Evolutionary conservation across 2,113 vertebrate species (phyloP).

Genomic region (Alethe diademata): DNA sequence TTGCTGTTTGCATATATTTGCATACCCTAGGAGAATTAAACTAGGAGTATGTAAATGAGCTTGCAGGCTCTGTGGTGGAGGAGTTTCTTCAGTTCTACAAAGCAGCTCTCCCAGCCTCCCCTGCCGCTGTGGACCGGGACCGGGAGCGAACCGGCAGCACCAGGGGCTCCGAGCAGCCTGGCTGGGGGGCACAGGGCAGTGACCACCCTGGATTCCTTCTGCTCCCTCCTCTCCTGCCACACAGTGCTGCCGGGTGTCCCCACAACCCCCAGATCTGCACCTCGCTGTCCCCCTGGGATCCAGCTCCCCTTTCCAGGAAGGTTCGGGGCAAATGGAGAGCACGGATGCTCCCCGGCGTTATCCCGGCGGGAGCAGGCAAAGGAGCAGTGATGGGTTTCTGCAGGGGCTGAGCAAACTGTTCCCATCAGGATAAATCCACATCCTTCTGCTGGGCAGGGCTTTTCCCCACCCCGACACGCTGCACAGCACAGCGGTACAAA

Average conservation of each 20-base stretch:
- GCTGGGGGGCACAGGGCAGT: background rate
- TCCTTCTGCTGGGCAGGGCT: background rate
- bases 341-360: fast-evolving
- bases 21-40: conserved; percentile 99
- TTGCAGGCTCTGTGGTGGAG: conserved; percentile 72
- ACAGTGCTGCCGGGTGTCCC: background rate
- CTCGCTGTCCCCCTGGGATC: background rate
- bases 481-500: background rate
- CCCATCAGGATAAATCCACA: background rate
- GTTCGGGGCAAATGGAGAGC: background rate
- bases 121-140: background rate
- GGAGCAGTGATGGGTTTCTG: background rate
- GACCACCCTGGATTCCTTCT: background rate
- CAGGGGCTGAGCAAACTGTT: background rate
- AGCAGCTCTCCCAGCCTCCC: conserved; percentile 41
- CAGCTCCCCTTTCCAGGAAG: background rate
- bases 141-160: background rate
- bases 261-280: background rate
- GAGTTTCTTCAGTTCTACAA: conserved; percentile 58
- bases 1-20: conserved; percentile 99
- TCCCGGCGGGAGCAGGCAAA: background rate
- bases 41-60: conserved; percentile 96
- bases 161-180: background rate
- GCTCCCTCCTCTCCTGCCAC: background rate
- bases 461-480: background rate